phyloP scores from a whole-genome alignment of 2,888 invertebrate genomes.

The Lasioglossum zephyrum region DNA sequence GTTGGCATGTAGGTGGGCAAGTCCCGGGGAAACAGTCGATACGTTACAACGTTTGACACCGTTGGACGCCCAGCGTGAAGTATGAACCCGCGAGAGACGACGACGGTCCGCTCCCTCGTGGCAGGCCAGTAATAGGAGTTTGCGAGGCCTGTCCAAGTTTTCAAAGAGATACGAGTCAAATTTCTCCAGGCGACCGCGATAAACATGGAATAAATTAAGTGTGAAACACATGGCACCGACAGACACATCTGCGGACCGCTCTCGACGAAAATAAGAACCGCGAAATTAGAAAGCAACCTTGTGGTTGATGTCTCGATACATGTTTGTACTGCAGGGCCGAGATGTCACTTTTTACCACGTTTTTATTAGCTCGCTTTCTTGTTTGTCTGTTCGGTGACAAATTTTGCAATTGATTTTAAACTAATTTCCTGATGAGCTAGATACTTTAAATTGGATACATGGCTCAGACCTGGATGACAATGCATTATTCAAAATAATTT shows the following conservation, averaged over 20 bases:
- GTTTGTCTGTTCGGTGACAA: too few species aligned
- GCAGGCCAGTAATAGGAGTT: slow-evolving; percentile 72
- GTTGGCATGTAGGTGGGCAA: slow-evolving; percentile 74
- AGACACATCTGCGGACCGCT: not conserved
- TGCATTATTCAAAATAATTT: too few species aligned
- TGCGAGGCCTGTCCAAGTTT: slow-evolving; percentile 71
- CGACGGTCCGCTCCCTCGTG: slow-evolving; percentile 73
- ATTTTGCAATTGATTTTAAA: too few species aligned
- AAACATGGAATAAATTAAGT: slow-evolving; percentile 68
- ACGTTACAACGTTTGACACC: slow-evolving; percentile 80
- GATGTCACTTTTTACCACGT: too few species aligned
- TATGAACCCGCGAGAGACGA: slow-evolving; percentile 69
- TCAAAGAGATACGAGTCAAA: slow-evolving; percentile 76
- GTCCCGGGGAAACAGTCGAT: slow-evolving; percentile 76
- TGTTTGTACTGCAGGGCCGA: too few species aligned
- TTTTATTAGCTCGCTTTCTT: too few species aligned
- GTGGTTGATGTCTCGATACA: not conserved
- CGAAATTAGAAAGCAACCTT: not conserved
- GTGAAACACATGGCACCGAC: slow-evolving; percentile 9
- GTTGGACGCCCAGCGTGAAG: slow-evolving; percentile 69
- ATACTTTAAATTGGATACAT: too few species aligned
- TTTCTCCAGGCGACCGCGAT: slow-evolving; percentile 62
- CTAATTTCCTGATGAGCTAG: too few species aligned
- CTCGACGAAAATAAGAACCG: not conserved
- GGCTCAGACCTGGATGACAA: too few species aligned